Evolutionary conservation across 1,140 invertebrate species (phyloP).

Genomic region (Camponotus floridanus): DNA sequence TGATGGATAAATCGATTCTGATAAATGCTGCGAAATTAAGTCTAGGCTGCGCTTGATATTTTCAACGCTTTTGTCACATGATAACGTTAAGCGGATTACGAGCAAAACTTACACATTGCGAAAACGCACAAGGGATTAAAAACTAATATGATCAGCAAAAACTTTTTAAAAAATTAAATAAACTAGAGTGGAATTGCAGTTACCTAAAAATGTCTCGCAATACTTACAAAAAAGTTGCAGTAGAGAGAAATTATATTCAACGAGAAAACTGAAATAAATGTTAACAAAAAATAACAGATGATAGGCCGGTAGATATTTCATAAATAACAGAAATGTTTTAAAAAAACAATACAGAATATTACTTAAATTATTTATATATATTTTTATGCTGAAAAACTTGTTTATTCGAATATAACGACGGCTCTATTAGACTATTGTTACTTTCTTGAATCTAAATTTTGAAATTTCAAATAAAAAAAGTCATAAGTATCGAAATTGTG

Average conservation of each 20-base stretch:
- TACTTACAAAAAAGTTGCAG: slow-evolving; percentile 1
- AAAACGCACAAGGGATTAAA: slow-evolving; percentile 40
- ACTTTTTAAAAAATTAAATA: slow-evolving; percentile 29
- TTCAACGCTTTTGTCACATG: slow-evolving; percentile 35
- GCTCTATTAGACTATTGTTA: not conserved
- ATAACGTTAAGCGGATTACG: slow-evolving; percentile 48
- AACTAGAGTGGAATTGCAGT: slow-evolving; percentile 11
- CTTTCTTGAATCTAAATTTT: not conserved
- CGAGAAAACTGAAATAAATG: not conserved
- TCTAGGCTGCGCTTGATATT: slow-evolving; percentile 28
- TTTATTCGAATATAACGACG: not conserved
- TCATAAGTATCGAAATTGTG: not conserved
- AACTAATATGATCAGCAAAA: slow-evolving; percentile 28
- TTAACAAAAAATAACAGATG: not conserved
- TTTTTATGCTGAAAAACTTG: not conserved
- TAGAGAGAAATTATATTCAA: not conserved
- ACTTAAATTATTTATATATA: not conserved
- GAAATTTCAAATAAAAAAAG: not conserved
- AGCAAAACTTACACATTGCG: slow-evolving; percentile 33
- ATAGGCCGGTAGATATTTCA: not conserved
- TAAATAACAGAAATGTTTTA: not conserved
- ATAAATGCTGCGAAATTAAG: slow-evolving; percentile 55
- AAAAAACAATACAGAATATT: not conserved
- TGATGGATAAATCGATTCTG: slow-evolving; percentile 54
- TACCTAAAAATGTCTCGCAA: slow-evolving; percentile 21